A percentile compares a stretch with the other conserved stretches of the same genome.
phyloP scores from a whole-genome alignment of 2,113 vertebrate species.

The human region GRCh38 chr5:150319501-150320000 shows the following conservation, averaged over 20 bases:
- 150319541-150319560: background rate
- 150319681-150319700: background rate
- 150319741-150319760: background rate
- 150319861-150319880: background rate
- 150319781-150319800: background rate
- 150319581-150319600: background rate
- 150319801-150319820: slow-evolving; percentile 17
- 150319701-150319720: background rate
- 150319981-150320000: background rate
- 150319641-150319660: background rate
- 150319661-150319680: background rate
- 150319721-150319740: background rate
- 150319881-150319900: slow-evolving; percentile 2
- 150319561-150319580: background rate
- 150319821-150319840: slow-evolving; percentile 1
- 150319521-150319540: background rate
- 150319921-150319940: background rate
- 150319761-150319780: background rate
- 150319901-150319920: background rate
- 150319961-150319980: background rate
- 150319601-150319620: background rate
- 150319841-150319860: background rate
- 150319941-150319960: background rate
- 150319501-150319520: background rate
- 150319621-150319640: background rate